A percentile compares a stretch with the other conserved stretches of the same genome.
phyloP scores from a whole-genome alignment of 2,113 vertebrate species.

The Hemiprocne comata region DNA sequence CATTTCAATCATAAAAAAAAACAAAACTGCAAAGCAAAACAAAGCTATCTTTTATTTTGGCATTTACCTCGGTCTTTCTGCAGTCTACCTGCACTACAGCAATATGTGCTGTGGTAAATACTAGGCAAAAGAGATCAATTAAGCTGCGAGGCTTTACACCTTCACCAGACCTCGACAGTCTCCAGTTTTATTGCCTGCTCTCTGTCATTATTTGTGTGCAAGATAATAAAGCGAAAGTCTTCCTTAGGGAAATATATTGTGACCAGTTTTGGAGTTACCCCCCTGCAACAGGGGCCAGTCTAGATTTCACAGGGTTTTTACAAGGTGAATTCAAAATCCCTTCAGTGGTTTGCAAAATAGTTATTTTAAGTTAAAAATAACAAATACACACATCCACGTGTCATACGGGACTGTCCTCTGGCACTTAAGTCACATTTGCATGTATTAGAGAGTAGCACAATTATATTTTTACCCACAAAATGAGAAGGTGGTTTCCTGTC shows the following conservation, averaged over 20 bases:
- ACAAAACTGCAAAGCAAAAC: background rate
- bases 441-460: background rate
- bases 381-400: background rate
- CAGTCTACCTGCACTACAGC: background rate
- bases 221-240: background rate
- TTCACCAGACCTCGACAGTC: background rate
- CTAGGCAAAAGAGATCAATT: constrained; percentile 7
- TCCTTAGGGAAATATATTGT: background rate
- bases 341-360: background rate
- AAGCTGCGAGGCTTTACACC: background rate
- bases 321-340: background rate
- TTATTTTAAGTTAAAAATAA: background rate
- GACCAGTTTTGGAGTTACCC: background rate
- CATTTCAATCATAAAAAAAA: background rate
- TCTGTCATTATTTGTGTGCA: background rate
- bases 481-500: background rate
- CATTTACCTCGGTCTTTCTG: background rate
- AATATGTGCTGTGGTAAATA: background rate
- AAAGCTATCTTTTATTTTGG: background rate
- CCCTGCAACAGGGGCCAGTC: background rate
- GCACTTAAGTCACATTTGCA: background rate
- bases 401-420: background rate
- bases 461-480: background rate
- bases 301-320: constrained; percentile 7
- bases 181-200: background rate